Conservation (phyloP, 2,797 vertebrate genomes). For the Epinephelus awoara region DNA sequence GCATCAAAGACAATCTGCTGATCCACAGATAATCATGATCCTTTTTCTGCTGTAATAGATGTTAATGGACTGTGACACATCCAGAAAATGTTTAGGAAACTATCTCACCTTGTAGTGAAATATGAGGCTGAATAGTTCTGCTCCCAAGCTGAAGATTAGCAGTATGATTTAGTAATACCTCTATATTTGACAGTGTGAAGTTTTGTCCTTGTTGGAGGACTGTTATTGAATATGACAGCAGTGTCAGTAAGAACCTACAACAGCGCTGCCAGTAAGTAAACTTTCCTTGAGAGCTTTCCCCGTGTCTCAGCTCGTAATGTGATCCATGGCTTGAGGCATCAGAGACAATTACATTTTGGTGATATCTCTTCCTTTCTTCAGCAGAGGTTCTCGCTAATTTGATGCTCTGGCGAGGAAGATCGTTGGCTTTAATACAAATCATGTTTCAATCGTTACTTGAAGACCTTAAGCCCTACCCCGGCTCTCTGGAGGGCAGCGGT, state of each 20-base stretch:
- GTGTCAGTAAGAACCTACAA: slow-evolving; percentile 4
- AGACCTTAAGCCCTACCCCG: slow-evolving; percentile 88
- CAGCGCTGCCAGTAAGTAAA: slow-evolving; percentile 26
- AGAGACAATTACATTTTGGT: slow-evolving; percentile 79
- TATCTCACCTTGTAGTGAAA: background rate
- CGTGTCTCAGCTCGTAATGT: slow-evolving; percentile 50
- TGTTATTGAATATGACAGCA: slow-evolving; percentile 12
- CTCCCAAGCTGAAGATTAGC: background rate
- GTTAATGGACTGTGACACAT: slow-evolving; percentile 8
- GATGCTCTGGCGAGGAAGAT: slow-evolving; percentile 84
- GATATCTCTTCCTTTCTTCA: slow-evolving; percentile 77
- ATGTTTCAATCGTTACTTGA: slow-evolving; percentile 93
- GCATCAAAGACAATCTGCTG: slow-evolving; percentile 47
- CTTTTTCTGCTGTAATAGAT: background rate
- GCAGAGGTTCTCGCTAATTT: slow-evolving; percentile 83
- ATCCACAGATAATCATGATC: slow-evolving; percentile 26
- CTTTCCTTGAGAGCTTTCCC: slow-evolving; percentile 55
- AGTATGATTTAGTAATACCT: background rate
- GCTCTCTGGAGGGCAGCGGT: slow-evolving; percentile 84
- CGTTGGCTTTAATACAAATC: slow-evolving; percentile 95
- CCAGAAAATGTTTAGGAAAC: background rate
- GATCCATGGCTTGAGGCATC: slow-evolving; percentile 61
- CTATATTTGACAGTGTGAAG: background rate
- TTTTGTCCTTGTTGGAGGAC: slow-evolving; percentile 19
- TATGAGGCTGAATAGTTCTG: background rate